Evolutionary conservation across 2,888 invertebrate species (phyloP).

Genomic region (Meloe dianella): DNA sequence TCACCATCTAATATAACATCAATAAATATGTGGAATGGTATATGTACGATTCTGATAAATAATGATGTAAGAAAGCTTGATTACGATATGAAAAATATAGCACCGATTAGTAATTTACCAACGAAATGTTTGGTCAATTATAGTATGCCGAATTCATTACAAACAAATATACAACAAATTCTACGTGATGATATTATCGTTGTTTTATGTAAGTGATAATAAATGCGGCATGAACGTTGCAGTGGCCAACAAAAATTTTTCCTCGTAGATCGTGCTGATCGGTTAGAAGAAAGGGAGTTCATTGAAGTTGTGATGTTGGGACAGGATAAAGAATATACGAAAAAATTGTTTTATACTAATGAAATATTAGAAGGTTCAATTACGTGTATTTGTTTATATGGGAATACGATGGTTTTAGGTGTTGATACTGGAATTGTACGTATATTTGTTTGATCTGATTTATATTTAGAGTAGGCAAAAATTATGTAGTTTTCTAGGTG

Average conservation of each 20-base stretch:
- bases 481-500: conserved; percentile 43
- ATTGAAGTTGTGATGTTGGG: conserved; percentile 56
- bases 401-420: conserved; percentile 55
- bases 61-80: conserved; percentile 52
- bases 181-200: conserved; percentile 54
- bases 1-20: conserved; percentile 54
- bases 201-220: conserved; percentile 50
- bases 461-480: not conserved
- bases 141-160: conserved; percentile 27
- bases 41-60: conserved; percentile 54
- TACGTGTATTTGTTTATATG: conserved; percentile 56
- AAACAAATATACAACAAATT: conserved; percentile 38
- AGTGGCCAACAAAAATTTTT: too few relatives aligned
- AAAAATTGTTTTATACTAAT: conserved; percentile 56
- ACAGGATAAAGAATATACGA: conserved; percentile 48
- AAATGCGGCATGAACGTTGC: too few relatives aligned
- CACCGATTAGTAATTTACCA: conserved; percentile 42
- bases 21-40: conserved; percentile 55
- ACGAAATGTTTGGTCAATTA: conserved; percentile 23
- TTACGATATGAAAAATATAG: conserved; percentile 46
- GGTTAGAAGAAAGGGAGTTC: conserved; percentile 46
- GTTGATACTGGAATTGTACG: conserved; percentile 54
- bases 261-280: conserved; percentile 49
- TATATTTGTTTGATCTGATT: conserved; percentile 20
- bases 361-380: conserved; percentile 53